Base-by-base conservation (phyloP, 2,113 vertebrate species). In the Clarias batrachus region DNA sequence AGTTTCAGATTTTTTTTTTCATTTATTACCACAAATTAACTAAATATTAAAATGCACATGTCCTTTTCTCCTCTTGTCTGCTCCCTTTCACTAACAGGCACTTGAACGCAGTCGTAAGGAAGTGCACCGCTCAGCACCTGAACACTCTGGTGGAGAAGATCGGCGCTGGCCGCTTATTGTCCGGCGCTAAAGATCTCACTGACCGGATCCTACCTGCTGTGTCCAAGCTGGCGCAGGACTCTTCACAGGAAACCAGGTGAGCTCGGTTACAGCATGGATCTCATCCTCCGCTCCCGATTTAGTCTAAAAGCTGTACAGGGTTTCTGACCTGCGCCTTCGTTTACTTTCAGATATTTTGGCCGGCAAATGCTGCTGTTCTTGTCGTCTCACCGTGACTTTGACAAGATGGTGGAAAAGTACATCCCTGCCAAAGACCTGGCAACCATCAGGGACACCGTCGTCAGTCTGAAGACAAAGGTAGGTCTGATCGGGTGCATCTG, bases 241-340 rank as follows among this genome's bases (percentile, higher is more conserved):
- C 97, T 21, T 97, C 97, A 37, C 97, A 96, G 90, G 97, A 99
- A 83, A 96, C 96, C 10, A 97, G 98, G 98, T 97, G 33, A 86
- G 91, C 27, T 0, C 0, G 54, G 8, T 5, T 86, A 63, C 12
- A 62, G 54, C 48, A n/a, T 8, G 56, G 21, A 59, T 13, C 56
- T 25, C 23, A 48, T 41, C 0, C 23, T 37, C 2, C 4, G 16
- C 19, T 70, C 16, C 66, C 25, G 11, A 71, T n/a, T n/a, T 3
- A 8, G 6, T 78, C 52, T 9, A 17, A 27, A 77, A 56, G 5
- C 25, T 77, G 57, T 76, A 25, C 16, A 56, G 12, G 7, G 48
- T 62, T 78, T 79, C 2, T 56, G 19, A 33, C 33, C 19, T 48
- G 48, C 48, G 48, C 48, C 48, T 48, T 48, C 48, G 48, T 48